Evolutionary conservation across 2,888 invertebrate species (phyloP), one percentile per base, ranked within the genome.

Genomic region (Cetonia aurata): DNA sequence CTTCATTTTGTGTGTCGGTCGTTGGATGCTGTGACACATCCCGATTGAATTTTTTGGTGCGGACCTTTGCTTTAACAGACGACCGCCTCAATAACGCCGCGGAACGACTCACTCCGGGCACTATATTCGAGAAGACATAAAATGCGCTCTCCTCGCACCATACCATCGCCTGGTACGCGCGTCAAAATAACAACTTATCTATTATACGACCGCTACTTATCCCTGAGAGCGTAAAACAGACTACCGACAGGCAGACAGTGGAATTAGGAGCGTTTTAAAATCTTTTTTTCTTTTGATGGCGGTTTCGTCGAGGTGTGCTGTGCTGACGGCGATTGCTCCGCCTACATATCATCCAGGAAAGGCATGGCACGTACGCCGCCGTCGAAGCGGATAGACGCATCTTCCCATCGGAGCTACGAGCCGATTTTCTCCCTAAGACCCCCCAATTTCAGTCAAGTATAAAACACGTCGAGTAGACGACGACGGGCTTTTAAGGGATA

Each of bases 191-290:
- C 48, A n/a, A 33, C 42, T 44, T 44, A 59, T 59, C 59, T 42
- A 42, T 44, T 44, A 59, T 44, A 44, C 19, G 42, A 41, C 42
- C 17, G 59, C 8, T 59, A 59, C 59, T 59, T 44, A 59, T 59
- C 42, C 19, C 12, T 12, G 19, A 15, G 13, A 50, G 8, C 41
- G 59, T 31, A 42, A 10, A 19, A 42, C 44, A 4, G 44, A 48
- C 9, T 33, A 33, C 48, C 13, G 25, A 25, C 12, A 19, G 52
- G 37, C 13, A 13, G 56, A 4, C 48, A n/a, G 15, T 31, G 9
- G 62, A 48, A 62, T 62, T 62, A 62, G 48, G 48, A 62, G 31
- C 62, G 37, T 62, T 62, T 50, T 62, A 62, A 62, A 62, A 62
- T 48, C 62, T 31, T 10, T 25, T 62, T 62, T 50, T 48, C 19